Base-by-base conservation (phyloP, 2,113 vertebrate genomes). In the Hirundichthys speculiger region DNA sequence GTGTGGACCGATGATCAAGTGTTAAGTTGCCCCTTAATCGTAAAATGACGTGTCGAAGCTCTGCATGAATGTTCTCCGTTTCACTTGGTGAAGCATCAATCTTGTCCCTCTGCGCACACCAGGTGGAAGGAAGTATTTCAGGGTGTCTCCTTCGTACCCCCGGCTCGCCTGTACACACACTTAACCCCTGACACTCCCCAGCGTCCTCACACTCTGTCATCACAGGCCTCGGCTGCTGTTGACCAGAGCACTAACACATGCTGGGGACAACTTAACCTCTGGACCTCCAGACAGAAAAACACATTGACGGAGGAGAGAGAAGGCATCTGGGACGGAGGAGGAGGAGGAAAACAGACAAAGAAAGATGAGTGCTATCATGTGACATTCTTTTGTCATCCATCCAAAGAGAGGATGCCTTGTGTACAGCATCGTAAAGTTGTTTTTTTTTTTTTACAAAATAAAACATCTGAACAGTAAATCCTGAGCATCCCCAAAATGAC, bases 191-290 rank as follows among this genome's bases (percentile, higher is more conserved):
- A 75, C 82, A 71, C 71, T 56, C 61, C 55, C 57, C 65, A 51
- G 74, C 15, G 1, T 79, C 83, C 78, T 83, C 78, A 87, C 85
- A 88, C 84, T 86, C 83, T 85, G 86, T 89, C 87, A 88, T 83
- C 85, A 74, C 76, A 60, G 75, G 73, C 59, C 83, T 76, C 45
- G 67, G 78, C 78, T 72, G 80, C 80, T 76, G 74, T 72, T 89
- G 89, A 88, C 88, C 89, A 64, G 85, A 80, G 76, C 69, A 62
- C 60, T 13, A 77, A 85, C 84, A 86, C 86, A 89, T 83, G 85
- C 83, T 86, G 88, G 56, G 85, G 80, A 85, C 83, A 88, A 91
- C 85, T 91, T 91, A 91, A 92, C 89, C 91, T 74, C 82, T 77
- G 80, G 72, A 82, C 88, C 82, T 24, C 49, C 1, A 39, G 51